A percentile compares a stretch with the other conserved stretches of the same genome.
These are phyloP conservation scores for Laupala kohalensis DNA, from an alignment of 1,140 invertebrate species.

Conservation along the genomic window DNA sequence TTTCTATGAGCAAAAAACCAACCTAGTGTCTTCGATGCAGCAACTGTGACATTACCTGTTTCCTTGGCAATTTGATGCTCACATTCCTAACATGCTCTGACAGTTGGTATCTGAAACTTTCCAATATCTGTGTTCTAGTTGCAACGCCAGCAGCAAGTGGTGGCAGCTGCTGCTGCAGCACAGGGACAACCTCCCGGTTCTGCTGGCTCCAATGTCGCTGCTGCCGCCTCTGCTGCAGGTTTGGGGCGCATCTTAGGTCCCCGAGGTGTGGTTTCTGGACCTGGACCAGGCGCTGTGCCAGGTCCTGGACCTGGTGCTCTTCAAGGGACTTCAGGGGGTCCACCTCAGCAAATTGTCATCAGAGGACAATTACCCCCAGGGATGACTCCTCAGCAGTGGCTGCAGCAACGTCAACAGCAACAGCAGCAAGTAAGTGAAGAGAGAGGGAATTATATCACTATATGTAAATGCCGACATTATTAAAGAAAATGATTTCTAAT, in stretches of 20 bases:
- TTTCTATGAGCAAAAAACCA: too few relatives aligned
- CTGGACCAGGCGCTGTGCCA: conserved; percentile 13
- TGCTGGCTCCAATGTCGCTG: background rate
- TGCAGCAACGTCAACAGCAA: conserved; percentile 44
- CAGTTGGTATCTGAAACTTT: too few relatives aligned
- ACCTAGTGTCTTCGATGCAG: too few relatives aligned
- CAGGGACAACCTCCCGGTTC: background rate
- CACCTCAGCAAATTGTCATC: conserved; percentile 12
- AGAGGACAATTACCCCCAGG: conserved; percentile 43
- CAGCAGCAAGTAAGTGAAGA: background rate
- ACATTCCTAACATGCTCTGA: too few relatives aligned
- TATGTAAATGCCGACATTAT: too few relatives aligned
- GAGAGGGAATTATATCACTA: too few relatives aligned
- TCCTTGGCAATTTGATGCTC: too few relatives aligned
- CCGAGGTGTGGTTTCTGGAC: conserved; percentile 27
- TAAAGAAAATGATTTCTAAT: too few relatives aligned
- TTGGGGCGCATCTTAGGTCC: conserved; percentile 35
- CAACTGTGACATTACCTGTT: too few relatives aligned
- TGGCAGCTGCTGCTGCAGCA: conserved; percentile 12
- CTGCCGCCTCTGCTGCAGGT: conserved; percentile 24
- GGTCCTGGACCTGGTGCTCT: background rate
- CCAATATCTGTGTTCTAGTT: conserved; percentile 20
- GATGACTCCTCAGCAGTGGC: conserved; percentile 46
- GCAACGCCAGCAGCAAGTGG: conserved; percentile 34
- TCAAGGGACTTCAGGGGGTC: background rate